Evolutionary conservation across 92 coral and sea anemone genomes (phyloP).

Genomic region (Desmophyllum pertusum): DNA sequence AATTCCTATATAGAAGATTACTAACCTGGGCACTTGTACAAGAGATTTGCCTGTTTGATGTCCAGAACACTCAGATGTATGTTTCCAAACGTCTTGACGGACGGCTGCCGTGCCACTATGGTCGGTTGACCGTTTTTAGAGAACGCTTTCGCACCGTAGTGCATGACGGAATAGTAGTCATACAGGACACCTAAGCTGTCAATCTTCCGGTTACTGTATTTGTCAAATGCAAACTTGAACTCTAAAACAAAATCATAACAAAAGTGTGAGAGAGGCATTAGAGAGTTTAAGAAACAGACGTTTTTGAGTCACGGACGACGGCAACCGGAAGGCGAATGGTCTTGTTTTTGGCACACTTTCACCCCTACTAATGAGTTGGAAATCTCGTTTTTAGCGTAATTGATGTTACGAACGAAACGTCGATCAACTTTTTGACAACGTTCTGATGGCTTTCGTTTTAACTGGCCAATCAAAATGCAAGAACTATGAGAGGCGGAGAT

Average conservation of each 20-base stretch:
- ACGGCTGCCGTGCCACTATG: constrained; percentile 65
- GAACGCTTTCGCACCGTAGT: constrained; percentile 77
- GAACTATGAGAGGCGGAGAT: too few species aligned
- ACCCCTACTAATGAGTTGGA: too few species aligned
- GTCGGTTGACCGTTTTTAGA: constrained; percentile 70
- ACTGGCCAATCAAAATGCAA: too few species aligned
- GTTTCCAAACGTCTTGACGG: constrained; percentile 76
- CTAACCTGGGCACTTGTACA: constrained; percentile 89
- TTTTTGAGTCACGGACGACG: too few species aligned
- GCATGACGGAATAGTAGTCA: constrained; percentile 92
- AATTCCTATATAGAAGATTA: neutral
- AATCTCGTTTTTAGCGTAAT: too few species aligned
- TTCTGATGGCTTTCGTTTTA: too few species aligned
- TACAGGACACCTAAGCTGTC: constrained; percentile 84
- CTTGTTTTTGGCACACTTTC: too few species aligned
- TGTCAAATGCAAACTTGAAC: constrained; percentile 74
- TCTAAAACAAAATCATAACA: constrained; percentile 35
- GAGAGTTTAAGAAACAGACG: neutral
- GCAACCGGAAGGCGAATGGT: too few species aligned
- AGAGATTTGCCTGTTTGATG: constrained; percentile 80
- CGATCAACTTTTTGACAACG: too few species aligned
- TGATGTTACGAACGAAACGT: too few species aligned
- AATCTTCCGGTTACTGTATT: constrained; percentile 60
- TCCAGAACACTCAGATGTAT: constrained; percentile 78
- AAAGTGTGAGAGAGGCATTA: neutral